Evolutionary conservation across 53 echinoderm and acorn worm species (phyloP).

Genomic region (Hippasteria phrygiana): DNA sequence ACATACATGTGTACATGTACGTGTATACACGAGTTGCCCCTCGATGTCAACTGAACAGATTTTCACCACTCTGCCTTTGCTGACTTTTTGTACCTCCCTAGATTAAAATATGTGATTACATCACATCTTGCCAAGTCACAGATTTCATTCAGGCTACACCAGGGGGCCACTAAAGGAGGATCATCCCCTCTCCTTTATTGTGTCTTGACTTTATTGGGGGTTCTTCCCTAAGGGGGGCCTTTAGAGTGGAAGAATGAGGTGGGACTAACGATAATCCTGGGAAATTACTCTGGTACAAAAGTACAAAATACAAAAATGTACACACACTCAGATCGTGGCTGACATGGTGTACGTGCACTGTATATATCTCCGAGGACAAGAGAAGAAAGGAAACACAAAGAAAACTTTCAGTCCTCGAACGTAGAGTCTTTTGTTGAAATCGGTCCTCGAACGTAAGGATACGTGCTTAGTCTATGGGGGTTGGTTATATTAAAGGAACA

Average conservation of each 20-base stretch:
- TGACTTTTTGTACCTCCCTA: background rate
- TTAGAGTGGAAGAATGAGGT: background rate
- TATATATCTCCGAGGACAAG: too few species aligned
- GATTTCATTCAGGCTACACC: constrained; percentile 3
- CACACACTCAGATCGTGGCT: background rate
- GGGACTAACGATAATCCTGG: background rate
- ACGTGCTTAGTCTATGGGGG: too few species aligned
- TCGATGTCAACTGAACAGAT: too few species aligned
- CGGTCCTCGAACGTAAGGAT: too few species aligned
- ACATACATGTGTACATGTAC: too few species aligned
- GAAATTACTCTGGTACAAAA: background rate
- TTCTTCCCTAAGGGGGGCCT: constrained; percentile 6
- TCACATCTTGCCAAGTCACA: background rate
- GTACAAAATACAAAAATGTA: background rate
- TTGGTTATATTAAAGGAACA: too few species aligned
- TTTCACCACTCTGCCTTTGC: too few species aligned
- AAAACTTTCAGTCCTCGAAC: too few species aligned
- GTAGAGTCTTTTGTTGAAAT: too few species aligned
- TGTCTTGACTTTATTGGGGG: background rate
- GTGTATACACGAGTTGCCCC: too few species aligned
- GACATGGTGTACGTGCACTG: background rate
- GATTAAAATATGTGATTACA: background rate
- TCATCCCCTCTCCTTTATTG: background rate
- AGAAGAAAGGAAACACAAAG: too few species aligned
- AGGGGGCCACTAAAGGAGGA: background rate